A percentile compares a stretch with the other conserved stretches of the same genome.
These are phyloP conservation scores for Ariolimax columbianus DNA, from an alignment of 2,888 invertebrate species.

Conservation along the genomic window DNA sequence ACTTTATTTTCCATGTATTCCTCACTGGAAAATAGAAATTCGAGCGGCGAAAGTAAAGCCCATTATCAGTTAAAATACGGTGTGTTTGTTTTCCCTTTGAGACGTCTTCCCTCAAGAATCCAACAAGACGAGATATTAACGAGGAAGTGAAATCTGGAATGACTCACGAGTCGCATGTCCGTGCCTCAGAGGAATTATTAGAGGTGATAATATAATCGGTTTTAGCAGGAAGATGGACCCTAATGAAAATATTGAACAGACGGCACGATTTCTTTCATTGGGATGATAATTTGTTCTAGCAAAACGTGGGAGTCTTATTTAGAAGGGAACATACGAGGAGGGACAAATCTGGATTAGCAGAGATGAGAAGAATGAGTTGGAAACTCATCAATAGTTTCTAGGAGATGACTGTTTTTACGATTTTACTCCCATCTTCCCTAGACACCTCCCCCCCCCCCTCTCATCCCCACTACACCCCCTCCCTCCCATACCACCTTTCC, in stretches of 20 bases:
- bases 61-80: background rate
- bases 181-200: background rate
- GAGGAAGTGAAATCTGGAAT: background rate
- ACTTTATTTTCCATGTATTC: background rate
- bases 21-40: background rate
- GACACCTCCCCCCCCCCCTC: too few species aligned
- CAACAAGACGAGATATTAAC: background rate
- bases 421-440: too few species aligned
- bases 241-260: background rate
- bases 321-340: too few species aligned
- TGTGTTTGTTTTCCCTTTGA: constrained; percentile 1
- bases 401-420: too few species aligned
- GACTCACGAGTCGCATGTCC: background rate
- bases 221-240: background rate
- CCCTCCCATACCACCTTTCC: too few species aligned
- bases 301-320: background rate
- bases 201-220: background rate
- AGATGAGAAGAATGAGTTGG: too few species aligned
- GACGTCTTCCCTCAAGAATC: background rate
- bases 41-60: background rate
- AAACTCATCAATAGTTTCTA: too few species aligned
- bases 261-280: background rate
- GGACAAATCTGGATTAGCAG: too few species aligned
- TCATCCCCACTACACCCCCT: too few species aligned
- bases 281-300: background rate